These are phyloP conservation scores for Chionis minor DNA, from an alignment of 2,113 vertebrate species.

Conservation along the genomic window DNA sequence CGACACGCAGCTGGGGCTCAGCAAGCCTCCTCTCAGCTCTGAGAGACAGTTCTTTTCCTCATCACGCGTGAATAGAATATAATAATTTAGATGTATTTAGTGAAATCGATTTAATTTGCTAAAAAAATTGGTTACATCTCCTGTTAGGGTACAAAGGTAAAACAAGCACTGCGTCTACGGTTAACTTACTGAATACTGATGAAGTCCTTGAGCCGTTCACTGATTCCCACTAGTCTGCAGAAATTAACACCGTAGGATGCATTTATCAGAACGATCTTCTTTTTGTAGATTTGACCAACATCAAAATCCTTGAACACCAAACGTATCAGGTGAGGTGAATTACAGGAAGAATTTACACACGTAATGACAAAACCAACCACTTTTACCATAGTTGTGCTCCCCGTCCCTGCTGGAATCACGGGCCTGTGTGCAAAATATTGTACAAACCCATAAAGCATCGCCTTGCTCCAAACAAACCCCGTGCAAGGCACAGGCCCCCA, in stretches of 20 bases:
- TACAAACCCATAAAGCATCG: not conserved
- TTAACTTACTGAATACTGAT: conserved; percentile 81
- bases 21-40: not conserved
- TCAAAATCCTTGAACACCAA: conserved; percentile 86
- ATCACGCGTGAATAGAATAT: not conserved
- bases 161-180: not conserved
- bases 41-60: not conserved
- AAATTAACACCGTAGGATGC: conserved; percentile 79
- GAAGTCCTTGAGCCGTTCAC: conserved; percentile 78
- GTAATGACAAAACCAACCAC: not conserved
- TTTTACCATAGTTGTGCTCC: not conserved
- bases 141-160: not conserved
- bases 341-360: not conserved
- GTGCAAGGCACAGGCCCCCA: not conserved
- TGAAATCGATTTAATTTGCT: not conserved
- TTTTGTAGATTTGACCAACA: conserved; percentile 86
- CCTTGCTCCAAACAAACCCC: not conserved
- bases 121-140: not conserved
- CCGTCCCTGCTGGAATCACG: not conserved
- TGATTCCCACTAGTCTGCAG: conserved; percentile 83
- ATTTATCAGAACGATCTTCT: conserved; percentile 85
- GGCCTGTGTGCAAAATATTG: not conserved
- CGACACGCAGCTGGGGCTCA: not conserved
- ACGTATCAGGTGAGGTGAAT: not conserved
- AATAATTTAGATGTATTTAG: not conserved